Evolutionary conservation across 2,888 invertebrate genomes (phyloP).

Genomic region (Thereva nobilitata): DNA sequence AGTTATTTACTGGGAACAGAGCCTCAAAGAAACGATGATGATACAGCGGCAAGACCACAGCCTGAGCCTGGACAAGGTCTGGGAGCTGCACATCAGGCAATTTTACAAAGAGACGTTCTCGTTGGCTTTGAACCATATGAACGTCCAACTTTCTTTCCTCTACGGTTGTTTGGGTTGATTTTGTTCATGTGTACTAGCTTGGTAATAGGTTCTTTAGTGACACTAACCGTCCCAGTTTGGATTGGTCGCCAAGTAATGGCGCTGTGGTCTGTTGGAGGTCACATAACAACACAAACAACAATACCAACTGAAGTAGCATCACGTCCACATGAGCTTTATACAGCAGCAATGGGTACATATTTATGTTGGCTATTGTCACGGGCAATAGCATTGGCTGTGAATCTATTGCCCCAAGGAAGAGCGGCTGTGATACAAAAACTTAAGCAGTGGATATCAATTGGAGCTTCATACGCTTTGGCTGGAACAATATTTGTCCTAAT

Average conservation of each 20-base stretch:
- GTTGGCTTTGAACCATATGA: conserved; percentile 89
- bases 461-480: conserved; percentile 76
- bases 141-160: conserved; percentile 80
- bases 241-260: conserved; percentile 88
- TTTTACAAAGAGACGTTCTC: conserved; percentile 82
- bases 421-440: conserved; percentile 72
- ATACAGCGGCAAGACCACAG: conserved; percentile 50
- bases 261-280: conserved; percentile 72
- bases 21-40: conserved; percentile 50
- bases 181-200: conserved; percentile 81
- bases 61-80: conserved; percentile 59
- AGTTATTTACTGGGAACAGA: conserved; percentile 86
- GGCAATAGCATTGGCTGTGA: conserved; percentile 77
- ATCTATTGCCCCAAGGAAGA: conserved; percentile 89
- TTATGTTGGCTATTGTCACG: conserved; percentile 92
- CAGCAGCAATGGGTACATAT: conserved; percentile 91
- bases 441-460: conserved; percentile 74
- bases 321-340: conserved; percentile 94
- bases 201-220: conserved; percentile 80
- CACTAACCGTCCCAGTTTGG: conserved; percentile 85
- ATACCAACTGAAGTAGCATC: conserved; percentile 55
- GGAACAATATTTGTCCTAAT: conserved; percentile 70
- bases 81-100: conserved; percentile 86
- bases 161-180: conserved; percentile 70
- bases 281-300: conserved; percentile 53